Evolutionary conservation across 1,140 invertebrate species (phyloP), one percentile per base, ranked within the genome.

Genomic region (Anthonomus grandis): DNA sequence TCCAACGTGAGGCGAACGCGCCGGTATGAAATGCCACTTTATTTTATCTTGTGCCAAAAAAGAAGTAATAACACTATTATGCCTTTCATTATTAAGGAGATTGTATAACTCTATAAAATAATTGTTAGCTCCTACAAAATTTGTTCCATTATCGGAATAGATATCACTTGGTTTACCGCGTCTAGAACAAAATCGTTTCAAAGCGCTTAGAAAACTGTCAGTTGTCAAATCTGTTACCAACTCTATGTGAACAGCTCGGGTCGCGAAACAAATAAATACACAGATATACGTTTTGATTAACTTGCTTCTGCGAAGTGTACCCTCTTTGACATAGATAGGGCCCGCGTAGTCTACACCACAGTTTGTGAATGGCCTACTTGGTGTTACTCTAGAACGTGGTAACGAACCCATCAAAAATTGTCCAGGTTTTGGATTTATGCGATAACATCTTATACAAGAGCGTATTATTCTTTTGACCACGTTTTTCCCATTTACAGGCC

Each of bases 11-110:
- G 61, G 59, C 2, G 60, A 18, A 9, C 15, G 10, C 3, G 60
- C 51, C 15, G 63, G 64, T 23, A 58, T 64, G 24, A 68, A 67
- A 34, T 65, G 45, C 64, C 64, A 68, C 3, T 18, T 25, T 10
- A 52, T 65, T 23, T 56, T 48, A 0, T 51, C 8, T 8, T 19
- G 9, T 22, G 38, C 36, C 10, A 52, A n/a, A n/a, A n/a, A n/a
- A n/a, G n/a, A 13, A 21, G 12, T 34, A 4, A 5, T 15, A 27
- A 6, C n/a, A 48, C 25, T 31, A 9, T 48, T 25, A 5, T 4
- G 4, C 4, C 12, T 6, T 13, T 24, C 6, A 5, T 39, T 9
- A 10, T 3, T 13, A 18, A 55, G 17, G 37, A 46, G 36, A 12
- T 46, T 8, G n/a, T 18, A 2, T 36, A 60, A 36, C 15, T 45